Percentiles rank a stretch among this genome's conserved stretches.
Evolutionary conservation across 1,140 invertebrate species (phyloP).

Genomic region (Wiebesia pumilae): DNA sequence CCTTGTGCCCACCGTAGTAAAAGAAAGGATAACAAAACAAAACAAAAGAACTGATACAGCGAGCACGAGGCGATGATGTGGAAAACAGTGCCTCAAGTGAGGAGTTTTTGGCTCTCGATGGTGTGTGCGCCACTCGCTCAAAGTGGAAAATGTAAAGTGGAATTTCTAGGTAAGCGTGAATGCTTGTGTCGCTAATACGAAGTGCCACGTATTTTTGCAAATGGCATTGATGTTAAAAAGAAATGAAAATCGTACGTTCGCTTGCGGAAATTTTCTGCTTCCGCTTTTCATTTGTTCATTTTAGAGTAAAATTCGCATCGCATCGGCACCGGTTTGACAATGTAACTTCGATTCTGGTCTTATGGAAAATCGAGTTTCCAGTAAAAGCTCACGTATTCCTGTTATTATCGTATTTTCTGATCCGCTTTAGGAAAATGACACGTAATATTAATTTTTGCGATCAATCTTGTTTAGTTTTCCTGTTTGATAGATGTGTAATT

Average conservation of each 20-base stretch:
- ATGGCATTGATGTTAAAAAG: constrained; percentile 25
- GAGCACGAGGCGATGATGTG: neutral
- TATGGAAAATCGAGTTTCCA: neutral
- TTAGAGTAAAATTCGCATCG: neutral
- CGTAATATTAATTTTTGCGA: neutral
- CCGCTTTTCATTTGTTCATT: neutral
- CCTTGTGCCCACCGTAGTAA: neutral
- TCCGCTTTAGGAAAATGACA: neutral
- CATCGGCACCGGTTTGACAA: no score
- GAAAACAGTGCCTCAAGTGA: neutral
- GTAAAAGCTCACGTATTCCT: neutral
- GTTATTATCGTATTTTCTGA: neutral
- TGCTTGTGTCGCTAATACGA: no score
- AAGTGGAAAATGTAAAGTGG: neutral
- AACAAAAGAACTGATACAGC: neutral
- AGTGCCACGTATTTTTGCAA: neutral
- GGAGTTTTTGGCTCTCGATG: constrained; percentile 18
- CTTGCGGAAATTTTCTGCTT: neutral
- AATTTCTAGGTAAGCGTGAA: no score
- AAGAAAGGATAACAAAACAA: constrained; percentile 10
- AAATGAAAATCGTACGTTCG: constrained; percentile 24
- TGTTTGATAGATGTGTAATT: no score
- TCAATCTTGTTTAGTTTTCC: neutral
- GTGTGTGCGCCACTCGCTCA: neutral
- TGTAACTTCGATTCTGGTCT: neutral